These are phyloP conservation scores for Drosophila seguyi DNA, from an alignment of 1,140 invertebrate species.

Conservation along the genomic window DNA sequence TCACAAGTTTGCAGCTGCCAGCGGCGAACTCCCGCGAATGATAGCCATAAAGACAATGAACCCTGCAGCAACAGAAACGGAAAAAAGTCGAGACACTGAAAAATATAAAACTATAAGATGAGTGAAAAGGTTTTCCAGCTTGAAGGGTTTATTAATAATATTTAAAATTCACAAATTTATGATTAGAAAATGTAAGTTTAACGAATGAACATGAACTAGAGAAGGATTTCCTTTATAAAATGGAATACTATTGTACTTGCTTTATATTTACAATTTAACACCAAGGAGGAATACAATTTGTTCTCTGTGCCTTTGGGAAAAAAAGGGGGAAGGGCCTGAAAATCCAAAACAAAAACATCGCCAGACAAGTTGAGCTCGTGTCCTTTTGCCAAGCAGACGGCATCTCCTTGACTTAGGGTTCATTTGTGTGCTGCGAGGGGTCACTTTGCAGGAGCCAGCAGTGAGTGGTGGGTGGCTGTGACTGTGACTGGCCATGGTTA, in stretches of 20 bases:
- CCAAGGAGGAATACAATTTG: neutral
- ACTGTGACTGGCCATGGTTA: conserved; percentile 24
- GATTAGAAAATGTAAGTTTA: neutral
- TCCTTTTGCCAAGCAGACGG: conserved; percentile 45
- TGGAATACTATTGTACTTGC: no score
- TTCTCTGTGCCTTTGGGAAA: neutral
- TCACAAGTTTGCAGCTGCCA: conserved; percentile 70
- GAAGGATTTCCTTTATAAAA: neutral
- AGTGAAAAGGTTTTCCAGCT: neutral
- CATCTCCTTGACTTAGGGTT: conserved; percentile 57
- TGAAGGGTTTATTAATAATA: neutral
- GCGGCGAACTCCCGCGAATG: conserved; percentile 51
- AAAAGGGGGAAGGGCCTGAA: conserved; percentile 16
- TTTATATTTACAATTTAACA: neutral
- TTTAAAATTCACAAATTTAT: neutral
- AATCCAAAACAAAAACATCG: conserved; percentile 47
- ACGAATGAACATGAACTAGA: neutral
- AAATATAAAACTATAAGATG: neutral
- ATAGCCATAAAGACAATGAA: conserved; percentile 76
- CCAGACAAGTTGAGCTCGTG: conserved; percentile 34
- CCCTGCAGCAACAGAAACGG: conserved; percentile 36
- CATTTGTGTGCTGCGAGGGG: conserved; percentile 50
- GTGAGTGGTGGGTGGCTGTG: conserved; percentile 4
- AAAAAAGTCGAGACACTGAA: conserved; percentile 13
- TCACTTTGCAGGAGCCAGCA: conserved; percentile 38